Percentiles rank a stretch among this genome's conserved stretches.
These are phyloP conservation scores for Chiloscyllium punctatum DNA, from an alignment of 2,797 vertebrate species.

Conservation along the genomic window DNA sequence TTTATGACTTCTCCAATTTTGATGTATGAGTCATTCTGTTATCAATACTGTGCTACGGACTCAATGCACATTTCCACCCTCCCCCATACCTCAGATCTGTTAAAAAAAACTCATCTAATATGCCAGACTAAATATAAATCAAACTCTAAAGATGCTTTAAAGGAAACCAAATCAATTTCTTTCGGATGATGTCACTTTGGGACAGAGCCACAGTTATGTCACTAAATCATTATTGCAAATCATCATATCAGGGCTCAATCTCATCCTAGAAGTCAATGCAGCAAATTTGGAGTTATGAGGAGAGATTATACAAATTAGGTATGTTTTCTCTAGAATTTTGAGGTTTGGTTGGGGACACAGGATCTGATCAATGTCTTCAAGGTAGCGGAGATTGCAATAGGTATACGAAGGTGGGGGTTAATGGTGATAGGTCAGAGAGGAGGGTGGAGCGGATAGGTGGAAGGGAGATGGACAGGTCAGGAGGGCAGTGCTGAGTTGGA, in stretches of 20 bases:
- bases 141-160: neutral
- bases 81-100: neutral
- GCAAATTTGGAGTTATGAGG: too few species aligned
- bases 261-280: neutral
- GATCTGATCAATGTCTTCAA: too few species aligned
- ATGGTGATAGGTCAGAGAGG: too few species aligned
- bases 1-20: conserved; percentile 8
- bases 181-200: neutral
- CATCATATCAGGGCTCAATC: neutral
- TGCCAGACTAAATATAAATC: neutral
- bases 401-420: too few species aligned
- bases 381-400: too few species aligned
- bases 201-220: neutral
- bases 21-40: conserved; percentile 24
- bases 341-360: too few species aligned
- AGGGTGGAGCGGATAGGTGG: too few species aligned
- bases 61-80: neutral
- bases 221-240: neutral
- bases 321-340: too few species aligned
- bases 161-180: neutral
- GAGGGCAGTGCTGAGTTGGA: too few species aligned
- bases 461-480: too few species aligned
- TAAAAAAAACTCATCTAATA: neutral
- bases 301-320: too few species aligned
- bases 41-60: neutral